phyloP scores from a whole-genome alignment of 2,113 vertebrate species.

The Semicossyphus pulcher region DNA sequence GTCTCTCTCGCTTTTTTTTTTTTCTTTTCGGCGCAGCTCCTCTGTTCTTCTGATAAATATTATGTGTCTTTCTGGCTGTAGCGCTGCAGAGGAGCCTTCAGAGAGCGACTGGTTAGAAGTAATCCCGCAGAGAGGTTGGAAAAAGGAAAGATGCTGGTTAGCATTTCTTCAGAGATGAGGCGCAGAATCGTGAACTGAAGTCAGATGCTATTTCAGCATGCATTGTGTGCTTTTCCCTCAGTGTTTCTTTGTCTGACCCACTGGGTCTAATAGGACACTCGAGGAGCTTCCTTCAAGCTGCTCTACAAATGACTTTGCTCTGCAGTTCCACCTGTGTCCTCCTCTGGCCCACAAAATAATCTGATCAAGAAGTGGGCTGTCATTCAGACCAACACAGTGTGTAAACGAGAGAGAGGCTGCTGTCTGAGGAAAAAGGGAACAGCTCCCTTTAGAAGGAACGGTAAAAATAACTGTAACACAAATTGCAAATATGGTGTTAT shows the following conservation, averaged over 20 bases:
- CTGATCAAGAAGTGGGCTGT: slow-evolving; percentile 60
- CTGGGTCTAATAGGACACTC: slow-evolving; percentile 67
- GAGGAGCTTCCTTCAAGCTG: slow-evolving; percentile 69
- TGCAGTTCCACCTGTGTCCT: slow-evolving; percentile 64
- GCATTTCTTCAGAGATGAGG: slow-evolving; percentile 72
- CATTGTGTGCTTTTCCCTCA: slow-evolving; percentile 68
- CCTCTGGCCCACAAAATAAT: slow-evolving; percentile 60
- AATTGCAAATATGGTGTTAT: slow-evolving; percentile 31
- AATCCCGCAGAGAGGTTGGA: slow-evolving; percentile 75
- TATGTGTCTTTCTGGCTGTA: slow-evolving; percentile 73
- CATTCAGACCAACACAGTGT: slow-evolving; percentile 48
- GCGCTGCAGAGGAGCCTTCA: slow-evolving; percentile 66
- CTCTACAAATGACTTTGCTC: slow-evolving; percentile 74
- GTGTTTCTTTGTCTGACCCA: slow-evolving; percentile 68
- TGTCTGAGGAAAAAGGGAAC: slow-evolving; percentile 26
- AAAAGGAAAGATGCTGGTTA: slow-evolving; percentile 75
- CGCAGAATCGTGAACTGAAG: slow-evolving; percentile 64
- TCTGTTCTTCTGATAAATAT: slow-evolving; percentile 80
- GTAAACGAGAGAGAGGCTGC: slow-evolving; percentile 13
- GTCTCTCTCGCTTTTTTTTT: slow-evolving; percentile 61
- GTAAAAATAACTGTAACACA: slow-evolving; percentile 15
- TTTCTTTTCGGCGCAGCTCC: slow-evolving; percentile 44
- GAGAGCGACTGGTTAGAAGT: slow-evolving; percentile 79
- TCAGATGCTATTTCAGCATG: slow-evolving; percentile 71
- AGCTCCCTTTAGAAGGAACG: slow-evolving; percentile 3